These are phyloP conservation scores for Conus ventricosus DNA, from an alignment of 1,140 invertebrate genomes.

Conservation along the genomic window DNA sequence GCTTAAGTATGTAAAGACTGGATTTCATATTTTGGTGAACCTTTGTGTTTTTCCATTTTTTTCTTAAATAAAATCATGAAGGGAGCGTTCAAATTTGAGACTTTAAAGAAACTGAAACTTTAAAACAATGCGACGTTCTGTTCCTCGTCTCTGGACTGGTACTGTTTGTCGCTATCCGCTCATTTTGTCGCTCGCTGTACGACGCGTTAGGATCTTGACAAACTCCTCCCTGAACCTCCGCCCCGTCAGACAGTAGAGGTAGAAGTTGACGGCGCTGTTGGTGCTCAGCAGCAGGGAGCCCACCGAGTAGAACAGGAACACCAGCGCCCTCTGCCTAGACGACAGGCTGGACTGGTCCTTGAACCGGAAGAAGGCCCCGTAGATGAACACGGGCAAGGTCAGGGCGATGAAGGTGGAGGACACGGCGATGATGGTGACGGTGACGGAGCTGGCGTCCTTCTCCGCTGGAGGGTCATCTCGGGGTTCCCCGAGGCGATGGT, in stretches of 20 bases:
- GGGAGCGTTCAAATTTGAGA: no score
- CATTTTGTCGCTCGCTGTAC: no score
- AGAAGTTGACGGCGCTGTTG: conserved; percentile 12
- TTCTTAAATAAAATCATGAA: no score
- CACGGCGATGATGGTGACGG: not conserved
- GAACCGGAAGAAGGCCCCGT: not conserved
- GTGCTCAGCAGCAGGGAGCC: not conserved
- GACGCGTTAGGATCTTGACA: not conserved
- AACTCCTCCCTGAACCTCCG: not conserved
- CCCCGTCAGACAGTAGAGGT: not conserved
- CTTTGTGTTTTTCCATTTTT: no score
- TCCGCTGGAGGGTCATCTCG: not conserved
- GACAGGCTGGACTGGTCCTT: not conserved
- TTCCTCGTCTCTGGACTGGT: no score
- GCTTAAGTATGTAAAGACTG: no score
- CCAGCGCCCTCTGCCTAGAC: not conserved
- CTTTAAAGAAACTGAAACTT: no score
- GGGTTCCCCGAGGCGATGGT: no score
- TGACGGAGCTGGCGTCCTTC: not conserved
- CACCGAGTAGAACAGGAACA: not conserved
- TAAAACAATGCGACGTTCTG: no score
- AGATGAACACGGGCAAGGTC: not conserved
- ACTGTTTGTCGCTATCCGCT: no score
- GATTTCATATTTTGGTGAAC: no score
- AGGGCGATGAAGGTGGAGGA: not conserved